Conservation (phyloP, 2,797 vertebrate species). For the Petrocephalus sullivani region DNA sequence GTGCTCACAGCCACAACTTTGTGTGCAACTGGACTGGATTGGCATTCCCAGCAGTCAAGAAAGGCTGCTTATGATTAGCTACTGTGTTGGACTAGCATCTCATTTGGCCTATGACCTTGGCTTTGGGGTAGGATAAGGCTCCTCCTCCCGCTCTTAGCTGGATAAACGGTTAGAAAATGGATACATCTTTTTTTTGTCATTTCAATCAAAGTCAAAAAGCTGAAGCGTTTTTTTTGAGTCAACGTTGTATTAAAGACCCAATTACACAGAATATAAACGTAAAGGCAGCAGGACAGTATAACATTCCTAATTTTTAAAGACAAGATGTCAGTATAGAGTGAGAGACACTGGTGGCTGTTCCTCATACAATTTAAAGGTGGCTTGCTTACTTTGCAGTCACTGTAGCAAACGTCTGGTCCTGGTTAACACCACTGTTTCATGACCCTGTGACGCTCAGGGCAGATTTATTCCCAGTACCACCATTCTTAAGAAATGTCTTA, state of each 20-base stretch:
- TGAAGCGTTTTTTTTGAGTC: background rate
- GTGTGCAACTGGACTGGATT: background rate
- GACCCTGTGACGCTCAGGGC: slow-evolving; percentile 17
- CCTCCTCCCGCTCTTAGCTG: background rate
- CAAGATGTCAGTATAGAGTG: background rate
- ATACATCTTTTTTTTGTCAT: too few species aligned
- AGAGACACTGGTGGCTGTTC: background rate
- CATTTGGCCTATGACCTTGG: background rate
- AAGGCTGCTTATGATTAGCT: background rate
- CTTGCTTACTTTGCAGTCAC: background rate
- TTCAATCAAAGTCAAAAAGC: background rate
- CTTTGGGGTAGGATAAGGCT: background rate
- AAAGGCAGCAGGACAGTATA: background rate
- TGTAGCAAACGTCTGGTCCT: background rate
- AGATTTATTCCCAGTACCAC: background rate
- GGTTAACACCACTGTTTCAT: background rate
- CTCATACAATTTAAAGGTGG: background rate
- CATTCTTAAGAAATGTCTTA: background rate
- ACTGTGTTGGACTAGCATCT: background rate
- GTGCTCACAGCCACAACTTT: background rate
- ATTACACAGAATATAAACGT: background rate
- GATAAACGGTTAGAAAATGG: too few species aligned
- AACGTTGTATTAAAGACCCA: slow-evolving; percentile 2
- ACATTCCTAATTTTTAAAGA: background rate
- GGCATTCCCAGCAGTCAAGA: background rate